These are phyloP conservation scores for Cataglyphis altisquamis DNA, from an alignment of 2,888 invertebrate species.

Conservation along the genomic window DNA sequence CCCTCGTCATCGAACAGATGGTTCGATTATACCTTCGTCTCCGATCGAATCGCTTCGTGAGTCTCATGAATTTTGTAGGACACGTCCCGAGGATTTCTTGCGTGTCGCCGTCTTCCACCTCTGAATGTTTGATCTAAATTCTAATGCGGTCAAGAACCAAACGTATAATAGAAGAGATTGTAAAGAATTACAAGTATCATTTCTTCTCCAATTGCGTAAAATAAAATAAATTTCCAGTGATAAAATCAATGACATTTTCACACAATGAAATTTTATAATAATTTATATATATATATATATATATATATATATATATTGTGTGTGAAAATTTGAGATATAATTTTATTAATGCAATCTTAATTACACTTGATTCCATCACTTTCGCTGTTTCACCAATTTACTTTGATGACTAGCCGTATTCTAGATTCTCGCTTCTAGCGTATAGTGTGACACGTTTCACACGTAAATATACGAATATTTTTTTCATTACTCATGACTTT, in stretches of 20 bases:
- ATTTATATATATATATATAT: neutral
- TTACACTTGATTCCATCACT: neutral
- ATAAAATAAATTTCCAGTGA: neutral
- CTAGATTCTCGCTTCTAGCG: neutral
- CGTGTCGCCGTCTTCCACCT: conserved; percentile 52
- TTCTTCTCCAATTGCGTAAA: neutral
- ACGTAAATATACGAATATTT: neutral
- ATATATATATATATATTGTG: neutral
- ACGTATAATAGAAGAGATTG: neutral
- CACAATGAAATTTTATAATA: neutral
- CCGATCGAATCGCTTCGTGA: conserved; percentile 63
- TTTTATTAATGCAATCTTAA: neutral
- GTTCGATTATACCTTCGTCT: conserved; percentile 45
- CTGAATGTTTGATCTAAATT: conserved; percentile 33
- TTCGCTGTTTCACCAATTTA: conserved; percentile 10
- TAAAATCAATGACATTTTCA: neutral
- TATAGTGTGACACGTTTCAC: neutral
- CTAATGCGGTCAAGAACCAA: conserved; percentile 40
- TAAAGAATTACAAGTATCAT: neutral
- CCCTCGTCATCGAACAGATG: conserved; percentile 5
- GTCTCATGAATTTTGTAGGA: conserved; percentile 68
- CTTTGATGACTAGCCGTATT: neutral
- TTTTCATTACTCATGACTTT: neutral
- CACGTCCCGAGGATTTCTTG: conserved; percentile 58
- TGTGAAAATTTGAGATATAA: neutral